Evolutionary conservation across 1,140 invertebrate species (phyloP).

Genomic region (Odontomachus brunneus): DNA sequence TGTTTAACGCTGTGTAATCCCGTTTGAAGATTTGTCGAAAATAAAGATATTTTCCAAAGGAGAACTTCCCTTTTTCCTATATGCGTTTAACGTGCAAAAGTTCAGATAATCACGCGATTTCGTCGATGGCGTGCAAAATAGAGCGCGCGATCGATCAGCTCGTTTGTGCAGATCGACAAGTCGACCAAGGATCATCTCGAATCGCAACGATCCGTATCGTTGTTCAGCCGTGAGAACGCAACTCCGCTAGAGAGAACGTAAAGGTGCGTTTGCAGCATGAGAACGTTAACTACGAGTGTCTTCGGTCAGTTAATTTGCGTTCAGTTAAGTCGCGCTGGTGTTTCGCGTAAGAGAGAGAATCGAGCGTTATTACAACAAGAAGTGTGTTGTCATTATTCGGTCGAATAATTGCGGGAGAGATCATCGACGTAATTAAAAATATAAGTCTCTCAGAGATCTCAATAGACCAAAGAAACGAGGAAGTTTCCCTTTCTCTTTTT

Average conservation of each 20-base stretch:
- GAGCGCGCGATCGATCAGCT: constrained; percentile 1
- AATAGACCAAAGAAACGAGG: too few relatives aligned
- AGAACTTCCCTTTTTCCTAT: too few relatives aligned
- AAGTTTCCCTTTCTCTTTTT: too few relatives aligned
- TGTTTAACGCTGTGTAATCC: too few relatives aligned
- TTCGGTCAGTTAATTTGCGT: neutral
- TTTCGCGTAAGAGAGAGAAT: neutral
- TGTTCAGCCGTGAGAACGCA: constrained; percentile 12
- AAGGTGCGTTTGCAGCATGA: neutral
- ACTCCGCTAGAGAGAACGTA: neutral
- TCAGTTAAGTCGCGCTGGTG: neutral
- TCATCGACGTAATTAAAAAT: neutral
- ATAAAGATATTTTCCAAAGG: too few relatives aligned
- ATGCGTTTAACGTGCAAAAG: too few relatives aligned
- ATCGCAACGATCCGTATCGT: constrained; percentile 16
- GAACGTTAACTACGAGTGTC: neutral
- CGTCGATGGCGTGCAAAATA: constrained; percentile 29
- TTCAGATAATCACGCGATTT: neutral
- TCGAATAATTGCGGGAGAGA: neutral
- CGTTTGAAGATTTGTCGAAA: too few relatives aligned
- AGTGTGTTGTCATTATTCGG: neutral
- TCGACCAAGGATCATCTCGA: constrained; percentile 26
- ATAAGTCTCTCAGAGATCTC: too few relatives aligned
- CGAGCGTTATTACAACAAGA: neutral
- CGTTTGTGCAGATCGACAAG: constrained; percentile 37